Base-by-base conservation (phyloP, 2,888 invertebrate species). In the Meiosimyza decipiens region DNA sequence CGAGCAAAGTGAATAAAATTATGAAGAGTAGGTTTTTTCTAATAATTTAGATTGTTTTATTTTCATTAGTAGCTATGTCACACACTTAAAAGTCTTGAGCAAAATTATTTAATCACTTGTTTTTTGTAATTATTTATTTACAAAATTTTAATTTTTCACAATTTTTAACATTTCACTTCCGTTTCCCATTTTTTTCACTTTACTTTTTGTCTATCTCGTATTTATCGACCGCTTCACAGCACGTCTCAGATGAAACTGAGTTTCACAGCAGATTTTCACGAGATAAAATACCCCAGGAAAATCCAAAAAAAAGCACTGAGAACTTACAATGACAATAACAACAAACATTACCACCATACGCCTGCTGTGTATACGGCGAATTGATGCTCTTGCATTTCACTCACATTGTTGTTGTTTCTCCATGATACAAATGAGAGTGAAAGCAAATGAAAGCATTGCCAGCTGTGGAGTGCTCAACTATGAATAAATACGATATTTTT, bases 161-260 rank as follows among this genome's bases (percentile, higher is more conserved):
- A 16, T 40, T 51, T 69, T 51, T 16, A 16, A 16, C 11, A 22
- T 50, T 22, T 47, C 40, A 11, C 49, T 67, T 65, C 18, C 28
- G 63, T 59, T 33, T 28, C 49, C 15, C 52, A 52, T 50, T 71
- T 66, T 62, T 67, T 71, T 63, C 18, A 59, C 18, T 69, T 52
- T 13, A 50, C 15, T 72, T 40, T 22, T 73, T 65, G 47, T 13
- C 16, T 50, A 57, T 55, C 70, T 28, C 59, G 50, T 72, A 74
- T 77, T 77, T 81, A 82, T 81, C 83, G 82, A 86, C 86, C 84
- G 82, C 79, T 82, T 81, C 79, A 82, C 79, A 81, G 81, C 84
- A 82, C 84, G 85, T 86, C 84, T 86, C 86, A 85, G 82, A 84
- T 84, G 85, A 85, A 86, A 86, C 86, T 86, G 84, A 86, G 83